phyloP scores from a whole-genome alignment of 2,888 invertebrate species.

The Nemotelus nigrinus region DNA sequence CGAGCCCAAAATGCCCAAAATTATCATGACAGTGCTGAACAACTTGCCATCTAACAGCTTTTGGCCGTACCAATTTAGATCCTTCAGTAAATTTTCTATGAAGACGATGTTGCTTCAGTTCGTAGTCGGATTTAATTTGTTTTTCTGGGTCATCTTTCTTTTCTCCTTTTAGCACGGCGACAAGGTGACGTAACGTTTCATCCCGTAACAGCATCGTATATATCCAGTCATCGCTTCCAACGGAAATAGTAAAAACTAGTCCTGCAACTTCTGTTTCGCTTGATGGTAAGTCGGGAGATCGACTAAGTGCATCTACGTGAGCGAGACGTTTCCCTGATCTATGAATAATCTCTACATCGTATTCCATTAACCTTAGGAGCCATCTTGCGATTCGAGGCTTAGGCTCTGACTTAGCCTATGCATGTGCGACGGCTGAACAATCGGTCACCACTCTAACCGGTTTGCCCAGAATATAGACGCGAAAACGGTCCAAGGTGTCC shows the following conservation, averaged over 20 bases:
- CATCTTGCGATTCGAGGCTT: conserved; percentile 57
- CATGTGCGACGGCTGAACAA: conserved; percentile 55
- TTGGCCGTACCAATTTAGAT: background rate
- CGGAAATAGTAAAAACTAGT: background rate
- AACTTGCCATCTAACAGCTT: background rate
- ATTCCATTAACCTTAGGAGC: conserved; percentile 58
- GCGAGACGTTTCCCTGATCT: conserved; percentile 54
- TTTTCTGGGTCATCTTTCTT: background rate
- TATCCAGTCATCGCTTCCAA: conserved; percentile 11
- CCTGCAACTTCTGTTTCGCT: background rate
- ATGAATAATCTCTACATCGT: conserved; percentile 58
- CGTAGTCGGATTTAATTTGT: background rate
- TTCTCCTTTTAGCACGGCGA: background rate
- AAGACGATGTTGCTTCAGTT: background rate
- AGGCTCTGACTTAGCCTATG: conserved; percentile 55
- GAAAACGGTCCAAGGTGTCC: conserved; percentile 54
- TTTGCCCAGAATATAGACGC: conserved; percentile 53
- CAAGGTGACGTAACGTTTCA: background rate
- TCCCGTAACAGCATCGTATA: background rate
- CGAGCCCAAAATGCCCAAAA: background rate
- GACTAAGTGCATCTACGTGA: conserved; percentile 58
- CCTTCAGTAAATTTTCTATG: background rate
- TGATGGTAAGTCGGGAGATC: background rate
- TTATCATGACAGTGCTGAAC: background rate
- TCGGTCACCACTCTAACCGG: conserved; percentile 56